These are phyloP conservation scores for Sphyrna mokarran DNA, from an alignment of 2,113 vertebrate genomes.

Conservation along the genomic window DNA sequence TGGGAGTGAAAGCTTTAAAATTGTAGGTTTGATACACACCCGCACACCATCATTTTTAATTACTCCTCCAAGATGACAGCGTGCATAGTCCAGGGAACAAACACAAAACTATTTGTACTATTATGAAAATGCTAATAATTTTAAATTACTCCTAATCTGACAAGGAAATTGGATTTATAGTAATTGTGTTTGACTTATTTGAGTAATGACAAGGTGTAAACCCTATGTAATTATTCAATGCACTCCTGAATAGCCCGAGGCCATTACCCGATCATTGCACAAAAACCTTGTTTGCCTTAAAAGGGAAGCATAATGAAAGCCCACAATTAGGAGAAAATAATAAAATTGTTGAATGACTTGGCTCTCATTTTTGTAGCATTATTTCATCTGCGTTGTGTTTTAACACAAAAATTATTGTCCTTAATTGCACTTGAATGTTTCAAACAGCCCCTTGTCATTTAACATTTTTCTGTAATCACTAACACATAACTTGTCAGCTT, in stretches of 20 bases:
- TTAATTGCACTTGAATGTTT: constrained; percentile 60
- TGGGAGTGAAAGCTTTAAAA: background rate
- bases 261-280: constrained; percentile 41
- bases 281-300: constrained; percentile 40
- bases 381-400: constrained; percentile 49
- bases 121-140: constrained; percentile 29
- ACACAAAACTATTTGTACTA: constrained; percentile 13
- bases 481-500: constrained; percentile 50
- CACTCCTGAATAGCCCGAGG: constrained; percentile 46
- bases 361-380: constrained; percentile 48
- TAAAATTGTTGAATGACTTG: constrained; percentile 52
- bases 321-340: constrained; percentile 42
- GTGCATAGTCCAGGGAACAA: constrained; percentile 22
- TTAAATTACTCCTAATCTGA: constrained; percentile 45
- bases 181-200: constrained; percentile 47
- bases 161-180: constrained; percentile 44
- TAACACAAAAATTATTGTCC: constrained; percentile 59
- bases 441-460: constrained; percentile 52
- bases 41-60: background rate
- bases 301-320: background rate
- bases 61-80: background rate
- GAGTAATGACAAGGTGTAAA: constrained; percentile 44
- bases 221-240: constrained; percentile 36
- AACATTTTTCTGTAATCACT: constrained; percentile 47
- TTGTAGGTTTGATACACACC: background rate